phyloP scores from a whole-genome alignment of 2,797 vertebrate genomes.

The Acridotheres tristis region DNA sequence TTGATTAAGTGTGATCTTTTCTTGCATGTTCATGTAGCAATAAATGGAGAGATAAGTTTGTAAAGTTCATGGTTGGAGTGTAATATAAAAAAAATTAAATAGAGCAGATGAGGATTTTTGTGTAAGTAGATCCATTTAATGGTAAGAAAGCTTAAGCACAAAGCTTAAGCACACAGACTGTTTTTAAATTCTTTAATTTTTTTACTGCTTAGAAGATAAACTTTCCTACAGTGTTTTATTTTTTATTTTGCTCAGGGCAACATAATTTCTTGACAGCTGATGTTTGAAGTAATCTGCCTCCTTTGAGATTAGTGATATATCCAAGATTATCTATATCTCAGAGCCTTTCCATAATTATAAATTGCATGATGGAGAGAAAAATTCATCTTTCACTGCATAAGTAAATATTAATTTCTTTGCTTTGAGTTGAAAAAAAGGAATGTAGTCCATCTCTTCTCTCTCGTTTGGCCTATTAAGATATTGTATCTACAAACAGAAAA shows the following conservation, averaged over 20 bases:
- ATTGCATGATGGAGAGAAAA: background rate
- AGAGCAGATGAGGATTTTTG: background rate
- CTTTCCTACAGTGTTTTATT: background rate
- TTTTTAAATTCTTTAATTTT: background rate
- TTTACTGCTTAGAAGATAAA: background rate
- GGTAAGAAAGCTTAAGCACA: background rate
- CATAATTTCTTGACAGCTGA: background rate
- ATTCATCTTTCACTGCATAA: background rate
- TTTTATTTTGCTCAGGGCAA: background rate
- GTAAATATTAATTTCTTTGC: background rate
- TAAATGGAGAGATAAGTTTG: background rate
- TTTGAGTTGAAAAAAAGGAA: background rate
- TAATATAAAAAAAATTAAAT: background rate
- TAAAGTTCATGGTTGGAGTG: background rate
- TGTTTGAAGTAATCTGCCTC: conserved; percentile 23
- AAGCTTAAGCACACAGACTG: background rate
- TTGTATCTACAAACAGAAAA: background rate
- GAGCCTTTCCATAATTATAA: background rate
- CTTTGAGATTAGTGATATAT: conserved; percentile 18
- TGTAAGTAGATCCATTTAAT: background rate
- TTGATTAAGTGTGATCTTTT: conserved; percentile 9
- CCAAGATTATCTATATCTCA: background rate
- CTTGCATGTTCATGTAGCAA: background rate
- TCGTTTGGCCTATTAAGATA: background rate
- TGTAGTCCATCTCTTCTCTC: background rate